phyloP scores from a whole-genome alignment of 1,140 invertebrate species.

The Drosophila sp. region DNA sequence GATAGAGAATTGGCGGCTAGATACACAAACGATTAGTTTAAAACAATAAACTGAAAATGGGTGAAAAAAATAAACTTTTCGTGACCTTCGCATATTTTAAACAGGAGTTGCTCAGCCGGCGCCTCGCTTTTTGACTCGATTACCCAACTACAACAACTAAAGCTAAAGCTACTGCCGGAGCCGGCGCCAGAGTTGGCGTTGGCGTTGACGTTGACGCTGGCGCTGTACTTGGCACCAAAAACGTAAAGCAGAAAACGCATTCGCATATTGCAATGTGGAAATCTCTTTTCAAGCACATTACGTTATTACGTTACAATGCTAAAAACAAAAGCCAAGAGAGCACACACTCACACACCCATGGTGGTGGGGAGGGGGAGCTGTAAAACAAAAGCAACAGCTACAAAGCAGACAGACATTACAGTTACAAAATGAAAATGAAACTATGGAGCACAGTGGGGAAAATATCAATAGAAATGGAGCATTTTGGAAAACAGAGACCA shows the following conservation, averaged over 20 bases:
- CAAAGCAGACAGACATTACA: conserved; percentile 68
- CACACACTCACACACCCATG: not conserved
- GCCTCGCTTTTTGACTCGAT: conserved; percentile 60
- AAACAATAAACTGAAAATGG: conserved; percentile 22
- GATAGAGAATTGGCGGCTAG: not conserved
- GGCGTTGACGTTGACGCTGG: conserved; percentile 47
- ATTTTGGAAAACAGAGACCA: too few relatives aligned
- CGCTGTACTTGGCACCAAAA: conserved; percentile 78
- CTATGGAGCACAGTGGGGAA: conserved; percentile 49
- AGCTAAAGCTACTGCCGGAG: conserved; percentile 12
- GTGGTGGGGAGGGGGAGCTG: not conserved
- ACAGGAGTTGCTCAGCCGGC: conserved; percentile 56
- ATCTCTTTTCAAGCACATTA: conserved; percentile 63
- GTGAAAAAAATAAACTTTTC: conserved; percentile 37
- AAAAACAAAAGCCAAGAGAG: conserved; percentile 42
- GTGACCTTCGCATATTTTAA: conserved; percentile 73
- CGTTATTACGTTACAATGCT: conserved; percentile 58
- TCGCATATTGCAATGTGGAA: conserved; percentile 61
- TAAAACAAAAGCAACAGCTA: conserved; percentile 37
- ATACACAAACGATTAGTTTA: conserved; percentile 11
- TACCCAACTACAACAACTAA: conserved; percentile 47
- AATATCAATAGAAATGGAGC: conserved; percentile 5
- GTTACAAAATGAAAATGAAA: conserved; percentile 75
- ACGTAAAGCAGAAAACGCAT: conserved; percentile 60
- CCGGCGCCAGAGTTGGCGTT: conserved; percentile 8